A percentile compares a stretch with the other conserved stretches of the same genome.
Evolutionary conservation across 2,888 invertebrate genomes (phyloP).

Genomic region (Chymomyza caudatula): DNA sequence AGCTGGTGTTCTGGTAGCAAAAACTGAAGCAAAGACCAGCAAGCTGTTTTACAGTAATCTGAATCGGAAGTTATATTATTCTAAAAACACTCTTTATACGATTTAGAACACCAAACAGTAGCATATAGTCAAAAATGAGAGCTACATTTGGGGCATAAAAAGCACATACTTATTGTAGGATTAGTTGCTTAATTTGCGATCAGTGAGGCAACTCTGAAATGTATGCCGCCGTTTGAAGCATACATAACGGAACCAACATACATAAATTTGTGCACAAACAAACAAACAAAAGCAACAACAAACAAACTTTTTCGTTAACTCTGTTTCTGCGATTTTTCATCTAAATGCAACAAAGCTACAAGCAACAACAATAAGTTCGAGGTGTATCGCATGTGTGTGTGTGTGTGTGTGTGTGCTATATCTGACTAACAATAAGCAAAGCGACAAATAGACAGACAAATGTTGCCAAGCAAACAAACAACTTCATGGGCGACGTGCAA

Average conservation of each 20-base stretch:
- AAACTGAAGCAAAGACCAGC: too few species aligned
- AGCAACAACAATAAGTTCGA: not conserved
- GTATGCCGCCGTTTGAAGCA: conserved; percentile 57
- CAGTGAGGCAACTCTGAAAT: conserved; percentile 57
- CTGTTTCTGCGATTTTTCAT: conserved; percentile 70
- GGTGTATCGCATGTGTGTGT: not conserved
- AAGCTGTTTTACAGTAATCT: too few species aligned
- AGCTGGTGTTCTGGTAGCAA: too few species aligned
- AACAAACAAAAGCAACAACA: conserved; percentile 24
- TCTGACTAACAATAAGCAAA: conserved; percentile 18
- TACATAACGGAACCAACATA: conserved; percentile 72
- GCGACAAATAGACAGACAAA: conserved; percentile 3
- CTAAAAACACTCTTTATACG: too few species aligned
- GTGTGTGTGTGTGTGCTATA: not conserved
- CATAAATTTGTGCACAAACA: conserved; percentile 66
- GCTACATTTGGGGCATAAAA: not conserved
- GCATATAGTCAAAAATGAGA: too few species aligned
- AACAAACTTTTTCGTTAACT: conserved; percentile 64
- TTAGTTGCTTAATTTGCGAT: conserved; percentile 56
- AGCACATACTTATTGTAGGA: not conserved
- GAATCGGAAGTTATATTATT: too few species aligned
- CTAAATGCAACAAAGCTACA: conserved; percentile 38
- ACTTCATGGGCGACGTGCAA: conserved; percentile 73
- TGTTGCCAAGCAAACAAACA: conserved; percentile 68
- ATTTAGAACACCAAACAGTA: too few species aligned